Evolutionary conservation across 2,113 vertebrate species (phyloP), one percentile per base, ranked within the genome.

Genomic region (Campylorhamphus procurvoides): DNA sequence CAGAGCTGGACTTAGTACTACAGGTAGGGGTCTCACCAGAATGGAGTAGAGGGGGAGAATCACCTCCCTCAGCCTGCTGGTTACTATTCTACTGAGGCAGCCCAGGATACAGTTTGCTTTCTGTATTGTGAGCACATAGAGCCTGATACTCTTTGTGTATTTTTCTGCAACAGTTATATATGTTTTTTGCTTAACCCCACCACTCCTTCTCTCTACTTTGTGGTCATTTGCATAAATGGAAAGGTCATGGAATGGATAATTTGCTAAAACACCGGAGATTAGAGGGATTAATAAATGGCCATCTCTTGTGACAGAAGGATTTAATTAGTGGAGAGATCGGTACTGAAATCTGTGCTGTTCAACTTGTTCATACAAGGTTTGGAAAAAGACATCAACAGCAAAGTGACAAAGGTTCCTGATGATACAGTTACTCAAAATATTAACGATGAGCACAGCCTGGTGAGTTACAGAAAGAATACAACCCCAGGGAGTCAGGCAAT

Each of bases 21-120:
- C 20, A 46, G 20, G 3, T 40, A 15, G 8, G 17, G 9, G 11
- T 49, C 28, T 93, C 42, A 47, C 2, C 14, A 31, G 42, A 62
- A 39, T 1, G 0, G 23, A 67, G 29, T 1, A 58, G 12, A 42
- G 6, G 3, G 25, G 7, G 10, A 58, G 20, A 72, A 63, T 58
- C 11, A 35, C 4, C 4, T 76, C 42, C 19, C 17, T 73, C 1
- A 4, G 3, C 15, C n/a, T 81, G 27, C 40, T 73, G 31, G 9
- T 18, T 42, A 16, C 1, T 3, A 14, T 71, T 31, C 52, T 67
- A 40, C 22, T 35, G 12, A 42, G 0, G 1, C 14, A 89, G 29
- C 12, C 13, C 31, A 60, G 40, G 29, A 5, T 27, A 50, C 0
- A 0, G 22, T 27, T 67, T 50, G 10, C 14, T 37, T 87, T 71